Base-by-base conservation (phyloP, 2,797 vertebrate genomes). In the Nyctibius grandis region DNA sequence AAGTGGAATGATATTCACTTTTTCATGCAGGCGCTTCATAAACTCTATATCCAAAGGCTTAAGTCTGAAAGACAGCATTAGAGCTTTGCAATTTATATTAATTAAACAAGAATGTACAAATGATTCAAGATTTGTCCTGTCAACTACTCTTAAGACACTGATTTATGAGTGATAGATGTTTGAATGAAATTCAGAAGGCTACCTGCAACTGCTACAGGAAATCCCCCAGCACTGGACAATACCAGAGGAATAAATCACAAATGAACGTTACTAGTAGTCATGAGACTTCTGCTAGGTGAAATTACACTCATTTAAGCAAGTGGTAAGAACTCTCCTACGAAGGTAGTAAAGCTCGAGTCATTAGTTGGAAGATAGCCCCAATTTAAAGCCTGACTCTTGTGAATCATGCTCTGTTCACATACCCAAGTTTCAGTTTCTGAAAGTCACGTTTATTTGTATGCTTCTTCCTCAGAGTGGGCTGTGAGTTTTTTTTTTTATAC, bases 11-110 rank as follows among this genome's bases (percentile, higher is more conserved):
- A 99, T 99, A 95, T 99, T 99, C 97, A 99, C 99, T 98, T 99
- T 99, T 98, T 99, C 99, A 88, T 99, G 99, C 98, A 99, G 98
- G 97, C 99, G 98, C 94, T 99, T 99, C 99, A 99, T 99, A 97
- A 99, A 99, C 97, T 99, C 99, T 63, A 99, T 99, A 97, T 99
- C 99, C 98, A 99, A 98, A n/a, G 99, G 99, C 96, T 99, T 99
- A 97, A 99, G 98, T 95, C 99, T 99, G 98, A 92, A 97, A 97
- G 40, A 89, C 38, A 96, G 51, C 56, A 91, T 56, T 23, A 89
- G 9, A 88, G 29, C 26, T 47, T 88, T 68, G 57, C 59, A 64
- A 78, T 85, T 95, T 67, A 82, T 33, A 53, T 42, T 89, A 51
- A 92, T 81, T 83, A 82, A 89, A 73, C n/a, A 85, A 78, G 81